Evolutionary conservation across 1,140 invertebrate species (phyloP).

Genomic region (Brachionus asplanchnoidis): DNA sequence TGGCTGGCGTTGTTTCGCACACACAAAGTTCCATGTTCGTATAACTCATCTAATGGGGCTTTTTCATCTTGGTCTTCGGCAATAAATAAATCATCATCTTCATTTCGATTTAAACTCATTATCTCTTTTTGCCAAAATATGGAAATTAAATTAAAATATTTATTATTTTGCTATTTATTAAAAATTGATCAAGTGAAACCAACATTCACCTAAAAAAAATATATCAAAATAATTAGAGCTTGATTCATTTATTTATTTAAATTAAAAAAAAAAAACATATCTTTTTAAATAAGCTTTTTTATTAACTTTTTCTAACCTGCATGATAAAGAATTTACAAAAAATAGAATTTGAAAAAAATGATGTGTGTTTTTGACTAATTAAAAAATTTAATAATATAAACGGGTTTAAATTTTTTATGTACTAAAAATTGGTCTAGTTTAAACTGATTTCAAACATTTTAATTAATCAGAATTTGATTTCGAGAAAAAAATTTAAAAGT

Average conservation of each 20-base stretch:
- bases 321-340: too few relatives aligned
- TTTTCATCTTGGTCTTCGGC: not conserved
- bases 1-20: not conserved
- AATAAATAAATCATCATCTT: slow-evolving; percentile 29
- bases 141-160: not conserved
- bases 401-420: too few relatives aligned
- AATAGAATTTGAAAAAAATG: too few relatives aligned
- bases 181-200: not conserved
- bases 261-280: too few relatives aligned
- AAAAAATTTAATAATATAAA: too few relatives aligned
- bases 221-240: not conserved
- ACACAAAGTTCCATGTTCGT: slow-evolving; percentile 17
- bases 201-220: not conserved
- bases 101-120: slow-evolving; percentile 3
- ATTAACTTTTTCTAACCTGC: too few relatives aligned
- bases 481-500: too few relatives aligned
- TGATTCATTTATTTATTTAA: not conserved
- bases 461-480: too few relatives aligned
- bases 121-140: not conserved
- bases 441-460: too few relatives aligned
- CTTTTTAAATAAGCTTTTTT: too few relatives aligned
- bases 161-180: slow-evolving; percentile 1
- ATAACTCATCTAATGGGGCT: not conserved
- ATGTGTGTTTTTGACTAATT: too few relatives aligned
- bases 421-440: too few relatives aligned